These are phyloP conservation scores for Megalops cyprinoides DNA, from an alignment of 2,797 vertebrate species.

Conservation along the genomic window DNA sequence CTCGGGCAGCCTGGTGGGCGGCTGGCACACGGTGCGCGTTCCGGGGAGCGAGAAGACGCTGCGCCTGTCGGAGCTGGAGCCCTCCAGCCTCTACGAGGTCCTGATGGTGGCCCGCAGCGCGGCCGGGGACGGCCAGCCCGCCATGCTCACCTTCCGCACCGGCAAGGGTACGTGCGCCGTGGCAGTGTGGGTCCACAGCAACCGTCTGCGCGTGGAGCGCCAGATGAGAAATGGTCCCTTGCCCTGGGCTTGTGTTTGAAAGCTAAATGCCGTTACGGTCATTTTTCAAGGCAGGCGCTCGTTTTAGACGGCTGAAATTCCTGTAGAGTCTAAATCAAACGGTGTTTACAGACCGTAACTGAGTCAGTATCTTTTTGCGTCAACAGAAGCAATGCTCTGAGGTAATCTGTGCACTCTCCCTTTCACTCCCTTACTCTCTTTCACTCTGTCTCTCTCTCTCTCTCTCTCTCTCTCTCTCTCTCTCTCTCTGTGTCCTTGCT, in stretches of 20 bases:
- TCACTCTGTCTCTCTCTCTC: background rate
- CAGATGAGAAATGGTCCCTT: background rate
- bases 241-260: background rate
- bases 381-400: background rate
- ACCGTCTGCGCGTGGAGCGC: no score
- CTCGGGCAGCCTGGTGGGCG: constrained; percentile 69
- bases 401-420: background rate
- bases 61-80: constrained; percentile 85
- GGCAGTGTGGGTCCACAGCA: no score
- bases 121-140: constrained; percentile 89
- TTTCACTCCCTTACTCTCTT: background rate
- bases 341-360: background rate
- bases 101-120: constrained; percentile 92
- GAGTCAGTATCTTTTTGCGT: background rate
- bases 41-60: constrained; percentile 94
- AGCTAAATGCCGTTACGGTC: background rate
- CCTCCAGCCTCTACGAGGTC: constrained; percentile 94
- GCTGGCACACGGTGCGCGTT: constrained; percentile 91
- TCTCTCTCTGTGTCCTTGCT: background rate
- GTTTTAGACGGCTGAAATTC: background rate
- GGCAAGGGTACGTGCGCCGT: constrained; percentile 89
- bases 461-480: no score
- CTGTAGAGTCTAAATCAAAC: constrained; percentile 3
- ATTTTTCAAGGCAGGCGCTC: background rate
- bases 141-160: constrained; percentile 97